Percentiles rank a stretch among this genome's conserved stretches.
phyloP scores from a whole-genome alignment of 2,797 vertebrate species.

The Protonibea diacanthus region DNA sequence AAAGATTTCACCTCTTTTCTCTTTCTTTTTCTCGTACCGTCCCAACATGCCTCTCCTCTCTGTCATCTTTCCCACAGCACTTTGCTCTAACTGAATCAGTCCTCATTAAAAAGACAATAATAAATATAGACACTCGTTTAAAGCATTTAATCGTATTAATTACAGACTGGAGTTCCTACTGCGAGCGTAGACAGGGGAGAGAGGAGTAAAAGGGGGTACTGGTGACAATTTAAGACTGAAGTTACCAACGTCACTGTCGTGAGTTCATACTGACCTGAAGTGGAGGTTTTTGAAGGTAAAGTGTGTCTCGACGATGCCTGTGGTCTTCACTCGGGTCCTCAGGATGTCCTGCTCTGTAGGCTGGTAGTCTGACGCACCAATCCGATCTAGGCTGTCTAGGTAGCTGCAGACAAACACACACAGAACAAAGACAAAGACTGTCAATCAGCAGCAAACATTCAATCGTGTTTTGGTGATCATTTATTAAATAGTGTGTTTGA shows the following conservation, averaged over 20 bases:
- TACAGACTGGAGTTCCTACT: conserved; percentile 42
- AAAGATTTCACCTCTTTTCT: conserved; percentile 5
- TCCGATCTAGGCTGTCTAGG: conserved; percentile 97
- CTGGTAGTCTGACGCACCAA: conserved; percentile 93
- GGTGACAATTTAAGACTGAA: neutral
- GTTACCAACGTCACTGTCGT: neutral
- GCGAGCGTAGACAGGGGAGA: neutral
- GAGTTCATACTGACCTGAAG: conserved; percentile 87
- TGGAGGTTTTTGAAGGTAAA: conserved; percentile 99
- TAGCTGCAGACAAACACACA: conserved; percentile 86
- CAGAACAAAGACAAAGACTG: neutral
- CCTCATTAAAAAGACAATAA: conserved; percentile 62
- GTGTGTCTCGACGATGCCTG: conserved; percentile 98
- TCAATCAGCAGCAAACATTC: conserved; percentile 7
- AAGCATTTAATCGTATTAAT: conserved; percentile 57
- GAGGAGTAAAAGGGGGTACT: neutral
- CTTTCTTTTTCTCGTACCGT: neutral
- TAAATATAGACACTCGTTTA: conserved; percentile 56
- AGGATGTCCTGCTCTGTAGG: conserved; percentile 98
- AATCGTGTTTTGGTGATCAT: no score
- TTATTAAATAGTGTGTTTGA: neutral
- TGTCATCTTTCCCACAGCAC: conserved; percentile 54
- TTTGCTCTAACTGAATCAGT: conserved; percentile 63
- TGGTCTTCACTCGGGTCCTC: conserved; percentile 97
- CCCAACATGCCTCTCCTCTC: conserved; percentile 19